Evolutionary conservation across 2,797 vertebrate species (phyloP), one percentile per base, ranked within the genome.

Genomic region (Bradypodion pumilum): DNA sequence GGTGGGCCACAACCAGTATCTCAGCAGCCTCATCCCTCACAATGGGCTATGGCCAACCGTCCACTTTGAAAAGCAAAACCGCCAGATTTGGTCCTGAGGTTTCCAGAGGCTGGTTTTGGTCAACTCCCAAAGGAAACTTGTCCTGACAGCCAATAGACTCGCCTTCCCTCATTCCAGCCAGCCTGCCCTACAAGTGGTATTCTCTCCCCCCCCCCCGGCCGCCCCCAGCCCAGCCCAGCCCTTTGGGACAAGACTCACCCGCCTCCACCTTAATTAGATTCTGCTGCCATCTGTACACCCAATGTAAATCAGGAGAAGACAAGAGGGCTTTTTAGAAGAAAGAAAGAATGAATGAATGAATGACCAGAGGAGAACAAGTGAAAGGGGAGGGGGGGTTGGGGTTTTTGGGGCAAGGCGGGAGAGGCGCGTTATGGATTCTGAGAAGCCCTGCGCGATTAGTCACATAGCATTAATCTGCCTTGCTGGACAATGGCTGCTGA

Each of bases 361-460:
- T 65, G 78, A 40, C 29, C 42, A 74, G 65, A 66, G 42, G 35
- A 56, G 63, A 8, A 52, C n/a, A 74, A 93, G 91, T 78, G 87
- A 83, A 78, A 52, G 80, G 86, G 40, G 8, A 78, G 86, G 88
- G 90, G 87, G 86, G 90, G 87, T 87, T 83, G 91, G 87, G 86
- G 86, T 90, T 90, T n/a, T n/a, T n/a, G n/a, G 89, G 23, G 6
- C 21, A 35, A 59, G n/a, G 59, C 16, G 19, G 89, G 91, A 77
- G 92, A 91, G 95, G 88, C 90, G 93, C 90, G 91, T 91, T 93
- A 93, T 94, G 95, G 97, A 97, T 97, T 97, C 97, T 98, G 98
- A 97, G 97, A 98, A 98, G 97, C 97, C 97, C 97, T 97, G 96
- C 97, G 96, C 97, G 97, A 99, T 99, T 98, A 99, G 98, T 98